phyloP scores from a whole-genome alignment of 2,797 vertebrate genomes.

The Neosilurus mollespiculum region DNA sequence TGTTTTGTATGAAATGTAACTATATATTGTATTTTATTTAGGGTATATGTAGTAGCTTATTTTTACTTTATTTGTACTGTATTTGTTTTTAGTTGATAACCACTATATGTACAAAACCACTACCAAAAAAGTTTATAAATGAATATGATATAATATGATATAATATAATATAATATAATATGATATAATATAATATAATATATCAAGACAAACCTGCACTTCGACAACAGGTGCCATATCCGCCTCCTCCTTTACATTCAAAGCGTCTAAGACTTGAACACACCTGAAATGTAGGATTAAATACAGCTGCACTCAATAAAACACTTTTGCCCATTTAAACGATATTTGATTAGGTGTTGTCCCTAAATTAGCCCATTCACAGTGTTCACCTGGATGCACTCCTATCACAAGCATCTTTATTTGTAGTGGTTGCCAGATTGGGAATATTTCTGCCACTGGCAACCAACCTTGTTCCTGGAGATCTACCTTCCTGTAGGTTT shows the following conservation, averaged over 20 bases:
- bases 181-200: not conserved
- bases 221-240: constrained; percentile 22
- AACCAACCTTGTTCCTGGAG: not conserved
- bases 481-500: no score
- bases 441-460: not conserved
- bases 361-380: not conserved
- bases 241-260: not conserved
- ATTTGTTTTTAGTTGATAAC: not conserved
- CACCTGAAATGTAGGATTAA: not conserved
- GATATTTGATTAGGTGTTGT: not conserved
- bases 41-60: not conserved
- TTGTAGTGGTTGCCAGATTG: constrained; percentile 2
- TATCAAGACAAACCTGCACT: constrained; percentile 14
- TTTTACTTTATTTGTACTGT: not conserved
- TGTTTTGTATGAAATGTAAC: not conserved
- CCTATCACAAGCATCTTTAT: not conserved
- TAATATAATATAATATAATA: not conserved
- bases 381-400: not conserved
- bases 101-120: not conserved
- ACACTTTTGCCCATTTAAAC: not conserved
- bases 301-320: not conserved
- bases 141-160: not conserved
- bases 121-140: not conserved
- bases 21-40: not conserved
- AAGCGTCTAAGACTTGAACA: not conserved